Base-by-base conservation (phyloP, 2,888 invertebrate species). In the Nymphalis polychloros region DNA sequence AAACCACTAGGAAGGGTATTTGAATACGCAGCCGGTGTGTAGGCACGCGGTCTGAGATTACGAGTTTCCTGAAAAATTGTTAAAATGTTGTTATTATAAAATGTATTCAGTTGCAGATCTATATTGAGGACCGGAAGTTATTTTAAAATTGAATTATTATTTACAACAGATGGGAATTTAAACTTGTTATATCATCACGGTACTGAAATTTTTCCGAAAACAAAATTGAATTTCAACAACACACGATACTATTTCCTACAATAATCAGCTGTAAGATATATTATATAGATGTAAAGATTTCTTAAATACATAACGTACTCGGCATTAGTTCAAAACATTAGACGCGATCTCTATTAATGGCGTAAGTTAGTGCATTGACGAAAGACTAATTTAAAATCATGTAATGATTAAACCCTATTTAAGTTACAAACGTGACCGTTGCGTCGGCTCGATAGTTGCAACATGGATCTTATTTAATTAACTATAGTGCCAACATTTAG, bases 1-100 rank as follows among this genome's bases (percentile, higher is more conserved):
- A 92, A 92, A 2, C 92, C 92, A 55, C 82, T 87, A 1, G 92
- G 92, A 55, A 92, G 75, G 7, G 90, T 80, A 79, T 92, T 92
- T 76, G 86, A 84, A 46, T 76, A 84, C 0, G 87, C 87, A 16
- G 81, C 79, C 1, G 86, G 89, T 0, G 87, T 84, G 80, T 93
- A 93, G 0, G 93, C 93, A 8, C 93, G 86, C 8, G 93, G 93
- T 65, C 91, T 81, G 6, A 93, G 81, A 74, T 93, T 93, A n/a
- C 93, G 85, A 4, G 91, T 81, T 77, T 93, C 93, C 93, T 93
- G 83, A 4, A 77, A 72, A 63, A 8, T 31, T 52, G 57, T 19
- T 19, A 55, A 27, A 17, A 52, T 16, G 0, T 10, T 23, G 2
- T 27, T 2, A 17, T 13, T 5, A 17, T 53, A 5, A 53, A 31